These are phyloP conservation scores for Enteromius unitaeniatus DNA, from an alignment of 2,797 vertebrate species.

Conservation along the genomic window DNA sequence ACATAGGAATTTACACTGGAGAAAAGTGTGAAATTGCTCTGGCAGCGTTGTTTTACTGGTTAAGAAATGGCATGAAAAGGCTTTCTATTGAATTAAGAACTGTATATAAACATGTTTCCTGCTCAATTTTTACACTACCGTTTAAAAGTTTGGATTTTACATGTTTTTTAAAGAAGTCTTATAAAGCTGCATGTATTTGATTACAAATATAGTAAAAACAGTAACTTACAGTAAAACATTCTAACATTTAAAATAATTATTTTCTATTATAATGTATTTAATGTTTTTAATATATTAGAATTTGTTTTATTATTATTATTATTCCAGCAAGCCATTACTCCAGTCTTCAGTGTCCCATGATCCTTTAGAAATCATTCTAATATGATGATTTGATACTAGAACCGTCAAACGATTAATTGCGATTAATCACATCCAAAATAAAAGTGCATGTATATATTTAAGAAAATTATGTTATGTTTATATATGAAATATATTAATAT, in stretches of 20 bases:
- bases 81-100: conserved; percentile 3
- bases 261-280: background rate
- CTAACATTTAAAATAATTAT: background rate
- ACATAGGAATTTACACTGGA: background rate
- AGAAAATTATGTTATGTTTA: too few relatives aligned
- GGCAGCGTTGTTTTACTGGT: background rate
- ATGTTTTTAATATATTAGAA: background rate
- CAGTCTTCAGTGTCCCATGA: background rate
- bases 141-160: background rate
- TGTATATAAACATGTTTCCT: background rate
- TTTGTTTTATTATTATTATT: background rate
- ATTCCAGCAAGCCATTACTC: background rate
- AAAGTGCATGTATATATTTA: too few relatives aligned
- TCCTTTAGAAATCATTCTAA: background rate
- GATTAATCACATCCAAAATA: too few relatives aligned
- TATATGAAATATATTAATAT: too few relatives aligned
- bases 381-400: too few relatives aligned
- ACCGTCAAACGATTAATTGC: too few relatives aligned
- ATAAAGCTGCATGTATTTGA: background rate
- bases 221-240: background rate
- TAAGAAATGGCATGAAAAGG: background rate
- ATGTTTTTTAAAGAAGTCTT: background rate
- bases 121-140: background rate
- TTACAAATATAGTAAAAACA: background rate
- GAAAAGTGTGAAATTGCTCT: conserved; percentile 26